Percentiles rank a stretch among this genome's conserved stretches.
phyloP scores from a whole-genome alignment of 2,888 invertebrate species.

The Corbicula japonica region DNA sequence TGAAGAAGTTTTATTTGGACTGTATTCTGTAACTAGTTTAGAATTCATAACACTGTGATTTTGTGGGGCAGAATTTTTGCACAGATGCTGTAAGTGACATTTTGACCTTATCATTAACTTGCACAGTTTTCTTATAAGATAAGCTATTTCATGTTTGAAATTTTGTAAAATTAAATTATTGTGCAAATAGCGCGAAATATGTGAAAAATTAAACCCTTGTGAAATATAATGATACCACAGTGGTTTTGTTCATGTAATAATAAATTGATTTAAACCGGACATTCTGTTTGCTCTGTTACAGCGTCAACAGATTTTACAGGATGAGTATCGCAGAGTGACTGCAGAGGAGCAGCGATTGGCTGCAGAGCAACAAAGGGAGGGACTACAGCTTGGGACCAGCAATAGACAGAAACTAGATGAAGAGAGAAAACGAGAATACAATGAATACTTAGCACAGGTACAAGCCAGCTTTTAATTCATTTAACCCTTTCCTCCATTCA shows the following conservation, averaged over 20 bases:
- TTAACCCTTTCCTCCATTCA: too few relatives aligned
- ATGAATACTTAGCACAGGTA: constrained; percentile 75
- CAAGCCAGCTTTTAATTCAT: too few relatives aligned
- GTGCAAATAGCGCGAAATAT: neutral
- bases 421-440: constrained; percentile 80
- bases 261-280: neutral
- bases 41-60: too few relatives aligned
- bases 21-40: too few relatives aligned
- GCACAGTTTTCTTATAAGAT: too few relatives aligned
- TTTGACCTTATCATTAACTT: too few relatives aligned
- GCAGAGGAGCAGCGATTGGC: constrained; percentile 51
- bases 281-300: constrained; percentile 16
- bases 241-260: too few relatives aligned
- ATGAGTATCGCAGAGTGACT: constrained; percentile 46
- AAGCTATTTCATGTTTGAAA: neutral
- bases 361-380: constrained; percentile 2
- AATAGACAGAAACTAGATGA: constrained; percentile 68
- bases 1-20: too few relatives aligned
- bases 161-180: neutral
- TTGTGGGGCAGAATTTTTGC: too few relatives aligned
- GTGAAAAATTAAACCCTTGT: neutral
- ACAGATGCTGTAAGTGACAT: too few relatives aligned
- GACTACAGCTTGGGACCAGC: constrained; percentile 7
- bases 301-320: constrained; percentile 59
- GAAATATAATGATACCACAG: neutral